Percentiles rank a stretch among this genome's conserved stretches.
Conservation (phyloP, 2,797 vertebrate genomes). For the Morus bassanus region DNA sequence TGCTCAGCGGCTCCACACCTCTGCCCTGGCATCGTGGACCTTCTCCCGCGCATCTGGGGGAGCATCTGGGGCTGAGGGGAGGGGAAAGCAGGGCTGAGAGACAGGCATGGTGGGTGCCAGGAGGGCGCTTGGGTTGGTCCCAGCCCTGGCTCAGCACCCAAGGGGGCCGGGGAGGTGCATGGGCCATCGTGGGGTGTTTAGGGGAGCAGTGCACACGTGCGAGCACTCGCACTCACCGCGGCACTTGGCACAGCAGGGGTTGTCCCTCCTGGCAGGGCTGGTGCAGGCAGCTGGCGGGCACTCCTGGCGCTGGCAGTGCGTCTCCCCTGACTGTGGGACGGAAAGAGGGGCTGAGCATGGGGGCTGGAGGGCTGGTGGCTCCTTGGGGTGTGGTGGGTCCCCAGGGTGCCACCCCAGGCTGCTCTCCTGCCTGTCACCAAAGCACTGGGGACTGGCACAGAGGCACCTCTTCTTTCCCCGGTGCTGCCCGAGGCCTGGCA, state of each 20-base stretch:
- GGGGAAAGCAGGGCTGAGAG: fast-evolving
- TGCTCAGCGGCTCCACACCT: slow-evolving; percentile 41
- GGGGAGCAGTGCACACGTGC: not conserved
- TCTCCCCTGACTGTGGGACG: slow-evolving; percentile 85
- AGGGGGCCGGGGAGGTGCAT: not conserved
- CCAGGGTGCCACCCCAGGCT: fast-evolving
- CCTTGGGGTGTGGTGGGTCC: not conserved
- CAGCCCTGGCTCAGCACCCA: not conserved
- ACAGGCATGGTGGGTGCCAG: not conserved
- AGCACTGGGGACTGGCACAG: not conserved
- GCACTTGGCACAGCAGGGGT: slow-evolving; percentile 88
- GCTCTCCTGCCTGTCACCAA: fast-evolving
- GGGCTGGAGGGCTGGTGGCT: fast-evolving
- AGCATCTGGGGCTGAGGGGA: not conserved
- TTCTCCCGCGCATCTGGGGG: not conserved
- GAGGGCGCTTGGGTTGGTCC: not conserved
- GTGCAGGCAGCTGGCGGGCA: slow-evolving; percentile 81
- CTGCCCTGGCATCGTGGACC: not conserved
- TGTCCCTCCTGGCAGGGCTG: slow-evolving; percentile 77
- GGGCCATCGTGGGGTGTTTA: not conserved
- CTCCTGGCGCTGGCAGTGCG: slow-evolving; percentile 91
- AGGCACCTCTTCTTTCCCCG: not conserved
- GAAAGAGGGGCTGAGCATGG: not conserved
- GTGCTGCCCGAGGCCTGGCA: not conserved
- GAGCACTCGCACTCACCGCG: slow-evolving; percentile 72